phyloP scores from a whole-genome alignment of 2,888 invertebrate species.

The Amorpha juglandis region DNA sequence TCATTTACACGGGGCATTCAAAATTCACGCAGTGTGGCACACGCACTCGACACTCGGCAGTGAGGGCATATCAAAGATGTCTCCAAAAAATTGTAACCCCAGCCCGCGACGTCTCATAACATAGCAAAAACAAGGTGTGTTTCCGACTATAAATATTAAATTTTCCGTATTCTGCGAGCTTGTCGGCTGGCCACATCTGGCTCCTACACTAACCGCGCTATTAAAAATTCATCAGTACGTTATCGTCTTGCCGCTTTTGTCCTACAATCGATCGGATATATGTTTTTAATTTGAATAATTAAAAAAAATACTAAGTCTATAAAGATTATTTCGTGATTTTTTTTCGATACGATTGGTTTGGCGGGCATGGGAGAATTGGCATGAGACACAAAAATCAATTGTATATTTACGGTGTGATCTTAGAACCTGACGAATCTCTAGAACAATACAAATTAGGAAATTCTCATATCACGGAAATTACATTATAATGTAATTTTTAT shows the following conservation, averaged over 20 bases:
- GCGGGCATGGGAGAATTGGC: not conserved
- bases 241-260: constrained; percentile 65
- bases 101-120: constrained; percentile 61
- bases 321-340: not conserved
- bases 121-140: constrained; percentile 68
- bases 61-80: constrained; percentile 24
- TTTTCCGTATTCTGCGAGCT: constrained; percentile 71
- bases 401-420: too few species aligned
- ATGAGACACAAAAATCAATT: constrained; percentile 1
- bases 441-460: not conserved
- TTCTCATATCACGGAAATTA: too few species aligned
- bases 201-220: constrained; percentile 66
- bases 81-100: constrained; percentile 40
- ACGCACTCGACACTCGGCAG: constrained; percentile 17
- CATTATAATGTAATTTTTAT: too few species aligned
- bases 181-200: constrained; percentile 64
- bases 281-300: constrained; percentile 22
- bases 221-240: constrained; percentile 76
- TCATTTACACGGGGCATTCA: not conserved
- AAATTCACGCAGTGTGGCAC: constrained; percentile 11
- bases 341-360: not conserved
- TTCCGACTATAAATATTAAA: constrained; percentile 79
- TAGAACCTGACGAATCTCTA: too few species aligned
- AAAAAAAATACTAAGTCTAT: not conserved
- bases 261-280: constrained; percentile 51